Percentiles rank a stretch among this genome's conserved stretches.
phyloP scores from a whole-genome alignment of 2,113 vertebrate genomes.

The Thamnaconus septentrionalis region DNA sequence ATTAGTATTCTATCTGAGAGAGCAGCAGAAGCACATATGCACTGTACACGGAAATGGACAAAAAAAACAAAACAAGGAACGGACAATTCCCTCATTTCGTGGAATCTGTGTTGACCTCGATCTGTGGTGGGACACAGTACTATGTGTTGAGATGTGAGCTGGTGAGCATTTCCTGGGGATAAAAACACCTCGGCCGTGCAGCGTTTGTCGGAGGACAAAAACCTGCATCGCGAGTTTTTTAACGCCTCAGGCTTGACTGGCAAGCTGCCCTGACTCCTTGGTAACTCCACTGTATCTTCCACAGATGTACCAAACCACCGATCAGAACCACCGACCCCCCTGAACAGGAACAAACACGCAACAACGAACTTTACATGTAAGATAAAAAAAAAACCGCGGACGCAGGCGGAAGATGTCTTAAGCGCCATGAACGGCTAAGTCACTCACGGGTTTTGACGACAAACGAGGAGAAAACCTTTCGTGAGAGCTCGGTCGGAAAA shows the following conservation, averaged over 20 bases:
- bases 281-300: constrained; percentile 78
- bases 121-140: constrained; percentile 68
- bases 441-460: constrained; percentile 56
- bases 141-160: constrained; percentile 70
- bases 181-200: constrained; percentile 43
- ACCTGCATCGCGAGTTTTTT: constrained; percentile 35
- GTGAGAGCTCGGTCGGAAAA: constrained; percentile 30
- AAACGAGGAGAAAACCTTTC: constrained; percentile 35
- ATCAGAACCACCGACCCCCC: constrained; percentile 63
- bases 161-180: constrained; percentile 52
- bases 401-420: constrained; percentile 74
- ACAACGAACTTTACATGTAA: constrained; percentile 60
- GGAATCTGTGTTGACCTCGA: constrained; percentile 57
- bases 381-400: constrained; percentile 32
- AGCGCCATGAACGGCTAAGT: constrained; percentile 68
- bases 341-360: constrained; percentile 57
- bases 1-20: constrained; percentile 46
- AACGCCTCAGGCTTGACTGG: constrained; percentile 63
- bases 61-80: constrained; percentile 60
- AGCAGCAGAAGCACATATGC: constrained; percentile 53
- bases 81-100: constrained; percentile 59
- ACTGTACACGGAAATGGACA: constrained; percentile 41
- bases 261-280: constrained; percentile 73
- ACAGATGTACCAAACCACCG: constrained; percentile 78
- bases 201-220: constrained; percentile 56